These are phyloP conservation scores for Bacillus rossius DNA, from an alignment of 1,140 invertebrate genomes.

Conservation along the genomic window DNA sequence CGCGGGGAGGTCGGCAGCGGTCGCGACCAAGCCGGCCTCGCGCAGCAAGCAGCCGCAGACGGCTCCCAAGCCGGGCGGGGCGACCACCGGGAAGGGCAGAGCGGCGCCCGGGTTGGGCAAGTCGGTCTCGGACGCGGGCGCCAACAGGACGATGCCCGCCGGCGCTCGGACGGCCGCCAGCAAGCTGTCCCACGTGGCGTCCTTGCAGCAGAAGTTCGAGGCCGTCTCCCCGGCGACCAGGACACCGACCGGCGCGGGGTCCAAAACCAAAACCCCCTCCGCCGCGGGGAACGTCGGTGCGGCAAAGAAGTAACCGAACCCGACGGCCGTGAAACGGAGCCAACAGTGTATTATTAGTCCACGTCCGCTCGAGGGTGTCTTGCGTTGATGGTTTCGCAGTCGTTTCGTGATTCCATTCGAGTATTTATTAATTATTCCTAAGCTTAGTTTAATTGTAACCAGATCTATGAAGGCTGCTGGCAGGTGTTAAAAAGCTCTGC, in stretches of 20 bases:
- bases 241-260: background rate
- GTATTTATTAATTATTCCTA: no score
- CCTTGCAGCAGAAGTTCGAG: conserved; percentile 69
- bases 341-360: no score
- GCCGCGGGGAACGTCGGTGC: background rate
- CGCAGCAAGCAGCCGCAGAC: conserved; percentile 2
- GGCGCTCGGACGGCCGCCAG: conserved; percentile 41
- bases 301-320: no score
- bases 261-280: background rate
- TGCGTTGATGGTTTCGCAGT: no score
- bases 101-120: background rate
- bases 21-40: conserved; percentile 21
- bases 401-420: no score
- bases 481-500: no score
- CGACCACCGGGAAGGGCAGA: background rate
- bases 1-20: conserved; percentile 19
- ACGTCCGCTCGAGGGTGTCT: no score
- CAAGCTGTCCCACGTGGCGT: conserved; percentile 61
- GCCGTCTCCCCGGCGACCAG: conserved; percentile 1
- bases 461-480: no score
- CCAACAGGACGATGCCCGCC: conserved; percentile 36
- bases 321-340: no score
- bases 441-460: no score
- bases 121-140: conserved; percentile 21
- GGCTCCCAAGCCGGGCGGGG: conserved; percentile 27